Conservation (phyloP, 2,797 vertebrate species). For the Dallia pectoralis region DNA sequence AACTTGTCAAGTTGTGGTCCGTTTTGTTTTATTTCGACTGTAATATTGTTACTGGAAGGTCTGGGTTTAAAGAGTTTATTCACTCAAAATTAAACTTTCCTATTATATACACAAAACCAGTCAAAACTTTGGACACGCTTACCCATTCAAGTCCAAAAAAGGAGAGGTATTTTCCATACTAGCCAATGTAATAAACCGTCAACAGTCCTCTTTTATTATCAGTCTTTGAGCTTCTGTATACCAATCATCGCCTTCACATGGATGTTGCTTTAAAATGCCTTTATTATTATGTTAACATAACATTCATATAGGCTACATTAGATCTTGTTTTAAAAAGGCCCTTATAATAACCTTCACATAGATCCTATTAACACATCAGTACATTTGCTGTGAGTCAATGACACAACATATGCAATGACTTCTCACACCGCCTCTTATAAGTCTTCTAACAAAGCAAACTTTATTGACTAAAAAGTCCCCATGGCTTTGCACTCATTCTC, state of each 20-base stretch:
- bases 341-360: not conserved
- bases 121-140: too few relatives aligned
- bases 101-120: too few relatives aligned
- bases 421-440: not conserved
- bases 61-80: too few relatives aligned
- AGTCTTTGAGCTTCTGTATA: not conserved
- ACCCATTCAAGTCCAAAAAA: not conserved
- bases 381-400: conserved; percentile 1
- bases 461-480: not conserved
- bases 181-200: too few relatives aligned
- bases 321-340: too few relatives aligned
- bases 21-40: too few relatives aligned
- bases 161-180: not conserved
- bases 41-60: too few relatives aligned
- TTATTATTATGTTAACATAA: not conserved
- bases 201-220: too few relatives aligned
- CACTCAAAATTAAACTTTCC: too few relatives aligned
- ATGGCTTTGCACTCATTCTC: not conserved
- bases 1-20: too few relatives aligned
- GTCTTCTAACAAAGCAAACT: not conserved
- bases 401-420: conserved; percentile 14
- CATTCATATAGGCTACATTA: too few relatives aligned
- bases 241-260: not conserved
- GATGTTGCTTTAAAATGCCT: not conserved
- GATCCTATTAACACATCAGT: not conserved